Conservation (phyloP, 1,140 invertebrate genomes). For the Luehdorfia chinensis region DNA sequence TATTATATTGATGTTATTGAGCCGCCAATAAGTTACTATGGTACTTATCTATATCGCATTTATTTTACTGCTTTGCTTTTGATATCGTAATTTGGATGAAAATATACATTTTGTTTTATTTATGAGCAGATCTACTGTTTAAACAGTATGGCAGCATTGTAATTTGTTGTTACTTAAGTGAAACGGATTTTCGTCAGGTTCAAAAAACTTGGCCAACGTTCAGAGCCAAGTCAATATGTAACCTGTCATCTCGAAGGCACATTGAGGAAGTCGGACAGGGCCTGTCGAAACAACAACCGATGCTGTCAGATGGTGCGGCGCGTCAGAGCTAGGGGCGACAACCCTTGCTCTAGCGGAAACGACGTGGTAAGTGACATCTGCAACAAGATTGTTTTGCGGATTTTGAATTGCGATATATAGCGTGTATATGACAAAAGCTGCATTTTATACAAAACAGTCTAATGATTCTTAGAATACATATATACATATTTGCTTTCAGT, state of each 20-base stretch:
- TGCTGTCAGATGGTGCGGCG: constrained; percentile 69
- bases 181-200: constrained; percentile 78
- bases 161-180: too few relatives aligned
- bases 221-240: constrained; percentile 82
- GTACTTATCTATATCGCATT: too few relatives aligned
- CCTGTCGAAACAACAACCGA: constrained; percentile 53
- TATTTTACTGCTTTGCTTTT: too few relatives aligned
- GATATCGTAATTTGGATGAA: too few relatives aligned
- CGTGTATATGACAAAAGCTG: too few relatives aligned
- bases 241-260: constrained; percentile 79
- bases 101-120: too few relatives aligned
- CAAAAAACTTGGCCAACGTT: constrained; percentile 79
- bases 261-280: constrained; percentile 74
- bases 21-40: too few relatives aligned
- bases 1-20: too few relatives aligned
- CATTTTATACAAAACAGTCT: not conserved
- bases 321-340: constrained; percentile 68
- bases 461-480: too few relatives aligned
- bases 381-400: not conserved
- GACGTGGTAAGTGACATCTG: constrained; percentile 78
- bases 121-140: too few relatives aligned
- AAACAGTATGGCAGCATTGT: too few relatives aligned
- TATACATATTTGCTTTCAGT: too few relatives aligned
- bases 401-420: not conserved
- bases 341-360: constrained; percentile 75